These are phyloP conservation scores for Ispidina lecontei DNA, from an alignment of 2,797 vertebrate genomes.

Conservation along the genomic window DNA sequence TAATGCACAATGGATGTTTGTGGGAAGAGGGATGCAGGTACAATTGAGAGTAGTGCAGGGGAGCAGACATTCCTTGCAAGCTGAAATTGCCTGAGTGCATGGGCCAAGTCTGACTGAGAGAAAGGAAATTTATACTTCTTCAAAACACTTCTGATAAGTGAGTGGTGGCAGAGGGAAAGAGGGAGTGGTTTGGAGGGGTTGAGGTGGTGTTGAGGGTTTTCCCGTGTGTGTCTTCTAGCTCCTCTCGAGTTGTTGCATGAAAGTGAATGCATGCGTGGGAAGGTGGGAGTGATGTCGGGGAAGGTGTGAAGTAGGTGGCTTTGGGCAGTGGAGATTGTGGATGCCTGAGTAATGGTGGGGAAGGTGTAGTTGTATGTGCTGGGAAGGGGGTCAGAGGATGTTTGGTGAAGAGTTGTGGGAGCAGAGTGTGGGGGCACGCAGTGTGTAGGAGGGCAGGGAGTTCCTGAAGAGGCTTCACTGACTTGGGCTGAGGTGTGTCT, in stretches of 20 bases:
- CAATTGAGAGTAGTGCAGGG: not conserved
- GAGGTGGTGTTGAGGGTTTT: not conserved
- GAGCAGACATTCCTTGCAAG: not conserved
- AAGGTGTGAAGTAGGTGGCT: not conserved
- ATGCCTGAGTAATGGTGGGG: not conserved
- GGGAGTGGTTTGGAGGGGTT: not conserved
- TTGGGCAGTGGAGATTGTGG: not conserved
- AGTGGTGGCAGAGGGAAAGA: not conserved
- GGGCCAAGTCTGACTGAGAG: not conserved
- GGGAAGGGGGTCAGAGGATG: not conserved
- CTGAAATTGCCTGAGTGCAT: not conserved
- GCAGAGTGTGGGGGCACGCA: fast-evolving
- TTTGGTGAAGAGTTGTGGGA: not conserved
- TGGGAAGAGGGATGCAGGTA: constrained; percentile 24
- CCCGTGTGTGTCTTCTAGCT: not conserved
- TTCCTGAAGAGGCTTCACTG: not conserved
- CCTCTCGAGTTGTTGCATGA: fast-evolving
- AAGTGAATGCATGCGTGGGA: fast-evolving
- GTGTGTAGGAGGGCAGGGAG: not conserved
- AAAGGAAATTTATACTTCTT: not conserved
- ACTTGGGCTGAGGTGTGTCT: not conserved
- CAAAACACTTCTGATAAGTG: not conserved
- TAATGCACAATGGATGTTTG: constrained; percentile 68
- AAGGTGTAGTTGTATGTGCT: not conserved
- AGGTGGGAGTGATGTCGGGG: not conserved